phyloP scores from a whole-genome alignment of 2,888 invertebrate genomes.

The Drosophila tripunctata region DNA sequence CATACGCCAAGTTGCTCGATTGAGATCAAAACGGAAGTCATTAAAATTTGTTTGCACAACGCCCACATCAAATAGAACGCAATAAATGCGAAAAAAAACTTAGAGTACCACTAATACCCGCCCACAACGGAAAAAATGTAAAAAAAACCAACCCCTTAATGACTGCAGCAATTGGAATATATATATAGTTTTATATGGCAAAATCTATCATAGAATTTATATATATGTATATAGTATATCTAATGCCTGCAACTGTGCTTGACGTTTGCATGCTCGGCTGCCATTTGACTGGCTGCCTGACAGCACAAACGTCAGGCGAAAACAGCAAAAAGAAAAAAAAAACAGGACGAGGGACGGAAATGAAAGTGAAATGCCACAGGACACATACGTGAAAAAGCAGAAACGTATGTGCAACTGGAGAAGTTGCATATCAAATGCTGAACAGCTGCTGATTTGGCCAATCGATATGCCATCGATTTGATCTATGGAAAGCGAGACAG shows the following conservation, averaged over 20 bases:
- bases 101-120: not conserved
- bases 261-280: conserved; percentile 78
- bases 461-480: conserved; percentile 70
- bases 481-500: conserved; percentile 35
- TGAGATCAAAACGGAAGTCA: conserved; percentile 33
- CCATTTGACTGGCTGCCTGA: conserved; percentile 74
- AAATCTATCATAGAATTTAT: conserved; percentile 17
- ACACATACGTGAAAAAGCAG: conserved; percentile 4
- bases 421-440: conserved; percentile 19
- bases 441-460: conserved; percentile 73
- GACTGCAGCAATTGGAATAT: conserved; percentile 18
- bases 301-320: conserved; percentile 44
- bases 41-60: conserved; percentile 31
- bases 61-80: conserved; percentile 37
- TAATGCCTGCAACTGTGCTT: conserved; percentile 62
- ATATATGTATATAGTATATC: conserved; percentile 41
- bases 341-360: not conserved
- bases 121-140: too few relatives aligned
- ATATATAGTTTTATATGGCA: conserved; percentile 19
- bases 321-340: not conserved
- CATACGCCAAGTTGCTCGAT: conserved; percentile 26
- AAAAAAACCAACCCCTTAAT: not conserved
- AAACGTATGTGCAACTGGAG: conserved; percentile 4
- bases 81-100: conserved; percentile 27
- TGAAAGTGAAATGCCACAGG: conserved; percentile 63